Base-by-base conservation (phyloP, 2,888 invertebrate species). In the Liposcelis brunnea region DNA sequence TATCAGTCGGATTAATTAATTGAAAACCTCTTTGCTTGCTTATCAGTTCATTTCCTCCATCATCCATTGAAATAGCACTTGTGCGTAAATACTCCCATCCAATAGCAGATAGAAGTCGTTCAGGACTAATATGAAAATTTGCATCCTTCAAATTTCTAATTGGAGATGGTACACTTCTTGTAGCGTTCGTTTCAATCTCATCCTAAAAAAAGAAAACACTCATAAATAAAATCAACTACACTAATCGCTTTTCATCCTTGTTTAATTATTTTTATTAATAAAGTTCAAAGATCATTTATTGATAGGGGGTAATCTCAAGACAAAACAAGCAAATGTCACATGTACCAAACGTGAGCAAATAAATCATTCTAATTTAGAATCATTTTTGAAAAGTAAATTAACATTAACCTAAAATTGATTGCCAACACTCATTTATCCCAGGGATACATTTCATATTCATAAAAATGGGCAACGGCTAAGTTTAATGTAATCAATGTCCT, bases 21-120 rank as follows among this genome's bases (percentile, higher is more conserved):
- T 87, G 84, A 62, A 87, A 89, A 40, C 89, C 89, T 53, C 79
- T 73, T 61, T 87, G 86, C 56, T 77, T 70, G 57, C 76, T 72
- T 52, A 81, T 76, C 52, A 74, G 70, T 47, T 71, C 69, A 54
- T 74, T 70, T 1, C 83, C 85, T 18, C 80, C 81, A 58, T 86
- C 85, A 48, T 71, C 70, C 11, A 82, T 56, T 18, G 69, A 69
- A 26, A 77, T 61, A 1, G 81, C 75, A 15, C 72, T 69, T 0
- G 84, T 85, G 43, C 83, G 72, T 49, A 91, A 67, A 63, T 75
- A 93, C 62, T 86, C 83, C 70, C 84, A 75, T 26, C 89, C 86
- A 48, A 94, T 69, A 4, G 84, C 82, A 7, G 79, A 75, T 49
- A 89, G 70, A 33, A 93, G 67, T 49, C 73, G 71, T 47, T 80